Base-by-base conservation (phyloP, 2,113 vertebrate species). In the Syrrhaptes paradoxus region DNA sequence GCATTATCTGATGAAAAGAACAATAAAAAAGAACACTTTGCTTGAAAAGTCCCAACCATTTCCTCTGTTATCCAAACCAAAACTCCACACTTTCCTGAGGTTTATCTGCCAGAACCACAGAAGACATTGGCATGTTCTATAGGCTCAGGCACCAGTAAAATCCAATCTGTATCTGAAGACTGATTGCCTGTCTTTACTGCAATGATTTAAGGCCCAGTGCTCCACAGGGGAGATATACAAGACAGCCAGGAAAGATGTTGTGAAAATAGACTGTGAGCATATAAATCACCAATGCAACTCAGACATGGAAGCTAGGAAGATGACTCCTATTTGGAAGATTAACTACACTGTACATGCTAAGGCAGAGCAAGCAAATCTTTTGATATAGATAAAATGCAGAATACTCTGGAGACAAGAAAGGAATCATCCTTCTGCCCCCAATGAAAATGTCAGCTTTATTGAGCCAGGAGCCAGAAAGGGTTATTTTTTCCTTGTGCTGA, bases 81-180 rank as follows among this genome's bases (percentile, higher is more conserved):
- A 96, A 78, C 88, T 95, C 96, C 73, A 87, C 85, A 61, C 54
- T 96, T 90, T 54, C 46, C 76, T 79, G 83, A 92, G 31, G 41
- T 57, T 93, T 96, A 57, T n/a, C 70, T 90, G 90, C 83, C 95
- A 95, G 96, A 96, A 95, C 86, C 90, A 92, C 96, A 93, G 70
- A 94, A 96, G 79, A 79, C n/a, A 85, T 54, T 97, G 96, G 96
- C 88, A 68, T 4, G 0, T 89, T 91, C 84, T 58, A 38, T 32
- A 95, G 41, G 52, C 84, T 89, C 52, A 94, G 70, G 66, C 80
- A 96, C 66, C 25, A 68, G 87, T 75, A 96, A 96, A 91, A 95
- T 89, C 70, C 89, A 96, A 75, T 76, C 89, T 3, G 0, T 76
- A 95, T 85, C 94, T 96, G 87, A 95, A 97, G 91, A 96, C 86